These are phyloP conservation scores for Macrophya annulata DNA, from an alignment of 2,888 invertebrate genomes.

Conservation along the genomic window DNA sequence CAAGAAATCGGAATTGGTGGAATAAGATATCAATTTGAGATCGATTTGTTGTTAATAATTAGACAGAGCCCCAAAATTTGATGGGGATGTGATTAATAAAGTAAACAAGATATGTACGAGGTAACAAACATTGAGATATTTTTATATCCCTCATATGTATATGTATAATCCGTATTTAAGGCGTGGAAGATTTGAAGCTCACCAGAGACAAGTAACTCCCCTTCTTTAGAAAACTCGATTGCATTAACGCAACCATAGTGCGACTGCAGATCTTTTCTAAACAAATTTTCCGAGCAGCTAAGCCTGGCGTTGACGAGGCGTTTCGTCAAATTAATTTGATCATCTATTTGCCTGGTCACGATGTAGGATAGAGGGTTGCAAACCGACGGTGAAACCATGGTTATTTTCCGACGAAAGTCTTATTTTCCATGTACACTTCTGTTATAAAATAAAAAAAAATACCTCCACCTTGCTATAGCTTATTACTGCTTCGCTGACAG, in stretches of 20 bases:
- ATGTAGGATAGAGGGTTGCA: slow-evolving; percentile 84
- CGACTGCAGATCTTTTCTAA: slow-evolving; percentile 91
- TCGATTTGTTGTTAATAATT: background rate
- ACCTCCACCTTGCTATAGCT: slow-evolving; percentile 44
- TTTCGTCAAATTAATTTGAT: slow-evolving; percentile 82
- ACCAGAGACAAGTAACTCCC: slow-evolving; percentile 94
- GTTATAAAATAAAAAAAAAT: slow-evolving; percentile 28
- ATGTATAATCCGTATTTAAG: slow-evolving; percentile 1
- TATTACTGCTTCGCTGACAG: slow-evolving; percentile 52
- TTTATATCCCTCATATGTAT: background rate
- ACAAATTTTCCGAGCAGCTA: slow-evolving; percentile 87
- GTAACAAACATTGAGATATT: slow-evolving; percentile 1
- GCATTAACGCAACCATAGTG: slow-evolving; percentile 99
- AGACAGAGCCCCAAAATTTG: background rate
- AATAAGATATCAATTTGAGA: background rate
- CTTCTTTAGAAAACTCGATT: slow-evolving; percentile 95
- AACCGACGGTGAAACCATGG: slow-evolving; percentile 80
- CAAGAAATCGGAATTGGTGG: background rate
- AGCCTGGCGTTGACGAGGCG: slow-evolving; percentile 84
- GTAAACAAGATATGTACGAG: slow-evolving; percentile 9
- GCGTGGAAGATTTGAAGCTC: slow-evolving; percentile 69
- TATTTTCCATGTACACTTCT: slow-evolving; percentile 49
- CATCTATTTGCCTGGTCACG: slow-evolving; percentile 84
- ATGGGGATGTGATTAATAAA: background rate
- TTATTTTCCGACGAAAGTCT: slow-evolving; percentile 27